Conservation (phyloP, 2,888 invertebrate genomes). For the Drosophila macrospina region DNA sequence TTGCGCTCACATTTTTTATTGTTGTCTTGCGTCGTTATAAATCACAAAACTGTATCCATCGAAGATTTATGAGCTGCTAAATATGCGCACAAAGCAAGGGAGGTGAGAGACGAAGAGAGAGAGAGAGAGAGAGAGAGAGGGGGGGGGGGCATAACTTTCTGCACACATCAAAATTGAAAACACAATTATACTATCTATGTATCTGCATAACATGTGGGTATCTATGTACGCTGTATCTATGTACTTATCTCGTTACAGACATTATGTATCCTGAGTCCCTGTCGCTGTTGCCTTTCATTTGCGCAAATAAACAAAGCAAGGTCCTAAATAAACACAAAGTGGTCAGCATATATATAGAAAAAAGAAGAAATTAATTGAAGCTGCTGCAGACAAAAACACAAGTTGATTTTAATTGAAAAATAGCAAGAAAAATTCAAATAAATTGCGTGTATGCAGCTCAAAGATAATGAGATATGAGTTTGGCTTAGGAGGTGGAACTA, state of each 20-base stretch:
- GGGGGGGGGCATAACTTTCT: conserved; percentile 13
- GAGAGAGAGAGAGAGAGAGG: neutral
- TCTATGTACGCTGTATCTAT: no score
- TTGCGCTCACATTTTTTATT: conserved; percentile 24
- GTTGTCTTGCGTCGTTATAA: conserved; percentile 65
- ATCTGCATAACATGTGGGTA: neutral
- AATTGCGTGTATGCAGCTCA: neutral
- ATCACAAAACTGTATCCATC: conserved; percentile 71
- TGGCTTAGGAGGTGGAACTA: no score
- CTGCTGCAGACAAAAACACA: conserved; percentile 70
- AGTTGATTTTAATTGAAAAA: conserved; percentile 83
- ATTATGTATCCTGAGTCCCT: conserved; percentile 13
- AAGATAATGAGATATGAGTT: no score
- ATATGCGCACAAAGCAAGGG: conserved; percentile 51
- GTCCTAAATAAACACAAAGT: conserved; percentile 82
- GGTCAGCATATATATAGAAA: conserved; percentile 39
- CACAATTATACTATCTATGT: conserved; percentile 56
- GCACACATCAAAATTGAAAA: conserved; percentile 54
- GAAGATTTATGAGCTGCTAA: conserved; percentile 84
- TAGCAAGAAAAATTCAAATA: conserved; percentile 37
- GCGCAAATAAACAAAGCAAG: conserved; percentile 61
- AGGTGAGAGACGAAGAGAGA: neutral
- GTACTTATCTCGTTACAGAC: neutral
- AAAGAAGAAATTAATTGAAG: conserved; percentile 40
- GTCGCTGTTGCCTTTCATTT: conserved; percentile 60